Evolutionary conservation across 2,888 invertebrate genomes (phyloP), one percentile per base, ranked within the genome.

Genomic region (Trypoxylon attenuatum): DNA sequence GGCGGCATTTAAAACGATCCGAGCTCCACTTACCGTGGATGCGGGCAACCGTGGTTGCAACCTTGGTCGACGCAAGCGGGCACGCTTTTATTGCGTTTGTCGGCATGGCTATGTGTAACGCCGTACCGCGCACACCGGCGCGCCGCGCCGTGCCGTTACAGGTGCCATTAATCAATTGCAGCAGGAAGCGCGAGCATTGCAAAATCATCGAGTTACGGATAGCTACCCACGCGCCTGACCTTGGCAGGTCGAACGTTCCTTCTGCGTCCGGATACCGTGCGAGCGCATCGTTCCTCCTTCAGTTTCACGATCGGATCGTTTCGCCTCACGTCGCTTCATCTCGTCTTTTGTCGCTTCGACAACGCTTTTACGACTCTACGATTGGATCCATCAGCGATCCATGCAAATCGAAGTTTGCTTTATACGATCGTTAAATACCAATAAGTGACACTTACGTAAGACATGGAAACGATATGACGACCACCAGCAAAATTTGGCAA

Each of bases 161-260:
- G 54, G 63, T 59, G 74, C 71, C 77, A 82, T 82, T 79, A 82
- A 82, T 82, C 82, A 82, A 80, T 78, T 60, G 70, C 78, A 79
- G 76, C 79, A 81, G 78, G 81, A 82, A 83, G 76, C 78, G 74
- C 54, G 60, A 56, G 65, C 70, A 71, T 82, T 80, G 81, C 77
- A 78, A 81, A 81, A 80, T 81, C 78, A 73, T 71, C 70, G 68
- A 80, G 81, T 79, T 79, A 77, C 76, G 72, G 76, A 78, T 76
- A 76, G 57, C 71, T 73, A 68, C 72, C 74, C 71, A 75, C 76
- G 69, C 77, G 66, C 67, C 61, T 79, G 69, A 81, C 82, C 82
- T 83, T 83, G 82, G 51, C 76, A 56, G 75, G 72, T 78, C 74
- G 76, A 65, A 42, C 69, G 66, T 72, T 73, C 69, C 62, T 77